Evolutionary conservation across 2,797 vertebrate species (phyloP).

Genomic region (Sebastes elongatus): DNA sequence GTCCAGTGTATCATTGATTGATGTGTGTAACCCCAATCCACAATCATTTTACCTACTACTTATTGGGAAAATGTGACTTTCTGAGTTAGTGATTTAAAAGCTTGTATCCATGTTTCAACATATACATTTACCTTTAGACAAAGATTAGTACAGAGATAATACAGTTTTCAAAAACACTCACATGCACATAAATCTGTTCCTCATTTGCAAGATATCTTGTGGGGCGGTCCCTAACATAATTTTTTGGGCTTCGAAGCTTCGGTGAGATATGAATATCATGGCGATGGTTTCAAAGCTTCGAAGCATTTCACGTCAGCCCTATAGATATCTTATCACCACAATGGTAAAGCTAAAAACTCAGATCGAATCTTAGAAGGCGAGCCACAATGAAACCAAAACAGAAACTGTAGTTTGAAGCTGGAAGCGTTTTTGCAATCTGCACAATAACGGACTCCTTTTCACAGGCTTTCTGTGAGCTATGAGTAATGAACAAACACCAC

Average conservation of each 20-base stretch:
- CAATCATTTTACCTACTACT: not conserved
- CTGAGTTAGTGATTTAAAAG: not conserved
- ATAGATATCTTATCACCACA: not conserved
- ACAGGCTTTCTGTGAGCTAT: not conserved
- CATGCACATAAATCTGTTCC: not conserved
- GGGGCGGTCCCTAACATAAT: too few relatives aligned
- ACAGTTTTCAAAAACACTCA: not conserved
- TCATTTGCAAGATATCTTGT: too few relatives aligned
- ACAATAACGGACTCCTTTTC: not conserved
- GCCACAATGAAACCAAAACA: not conserved
- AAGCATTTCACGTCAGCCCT: too few relatives aligned
- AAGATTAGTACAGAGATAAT: not conserved
- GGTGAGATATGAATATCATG: too few relatives aligned
- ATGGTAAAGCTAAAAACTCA: not conserved
- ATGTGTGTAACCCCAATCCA: constrained; percentile 30
- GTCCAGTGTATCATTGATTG: constrained; percentile 40
- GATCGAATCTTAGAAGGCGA: not conserved
- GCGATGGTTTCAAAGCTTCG: too few relatives aligned
- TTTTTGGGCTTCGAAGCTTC: too few relatives aligned
- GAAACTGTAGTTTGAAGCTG: not conserved
- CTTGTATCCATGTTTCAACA: not conserved
- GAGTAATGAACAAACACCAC: not conserved
- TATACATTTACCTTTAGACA: not conserved
- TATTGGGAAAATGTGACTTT: not conserved
- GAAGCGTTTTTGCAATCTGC: not conserved